These are phyloP conservation scores for Drosophila baimaii DNA, from an alignment of 1,140 invertebrate genomes.

Conservation along the genomic window DNA sequence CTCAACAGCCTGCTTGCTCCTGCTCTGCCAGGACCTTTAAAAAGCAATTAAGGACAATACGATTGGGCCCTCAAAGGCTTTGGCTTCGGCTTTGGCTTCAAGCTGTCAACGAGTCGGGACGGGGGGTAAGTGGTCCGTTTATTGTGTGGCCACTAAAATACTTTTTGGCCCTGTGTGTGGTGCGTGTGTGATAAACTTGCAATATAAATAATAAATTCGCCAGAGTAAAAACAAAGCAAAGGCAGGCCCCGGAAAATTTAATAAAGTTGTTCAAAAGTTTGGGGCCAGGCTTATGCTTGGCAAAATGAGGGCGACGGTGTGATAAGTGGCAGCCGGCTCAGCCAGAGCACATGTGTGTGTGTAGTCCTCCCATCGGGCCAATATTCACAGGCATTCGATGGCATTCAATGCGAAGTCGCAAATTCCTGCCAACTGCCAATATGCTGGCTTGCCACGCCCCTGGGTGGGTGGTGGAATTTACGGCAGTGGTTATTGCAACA, in stretches of 20 bases:
- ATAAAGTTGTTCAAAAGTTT: conserved; percentile 29
- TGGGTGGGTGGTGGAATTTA: conserved; percentile 46
- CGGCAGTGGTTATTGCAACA: conserved; percentile 36
- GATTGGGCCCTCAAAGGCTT: conserved; percentile 47
- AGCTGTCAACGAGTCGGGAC: conserved; percentile 26
- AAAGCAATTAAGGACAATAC: conserved; percentile 71
- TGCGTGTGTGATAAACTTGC: conserved; percentile 27
- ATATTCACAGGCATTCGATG: conserved; percentile 48
- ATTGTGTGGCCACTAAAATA: conserved; percentile 48
- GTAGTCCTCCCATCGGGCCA: conserved; percentile 17
- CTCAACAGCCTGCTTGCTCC: conserved; percentile 4
- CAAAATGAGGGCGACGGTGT: neutral
- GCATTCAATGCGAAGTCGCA: conserved; percentile 29
- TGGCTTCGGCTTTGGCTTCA: conserved; percentile 13
- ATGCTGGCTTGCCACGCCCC: conserved; percentile 20
- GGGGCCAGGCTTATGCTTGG: neutral
- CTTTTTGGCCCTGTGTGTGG: conserved; percentile 1
- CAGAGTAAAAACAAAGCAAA: conserved; percentile 7
- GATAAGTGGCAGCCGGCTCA: conserved; percentile 37
- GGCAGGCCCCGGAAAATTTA: conserved; percentile 23
- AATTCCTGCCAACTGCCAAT: conserved; percentile 28
- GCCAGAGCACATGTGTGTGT: conserved; percentile 27
- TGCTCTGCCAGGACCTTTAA: conserved; percentile 52
- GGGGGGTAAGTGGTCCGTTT: conserved; percentile 24
- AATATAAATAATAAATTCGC: conserved; percentile 44